Base-by-base conservation (phyloP, 2,113 vertebrate genomes). In the Origma solitaria region DNA sequence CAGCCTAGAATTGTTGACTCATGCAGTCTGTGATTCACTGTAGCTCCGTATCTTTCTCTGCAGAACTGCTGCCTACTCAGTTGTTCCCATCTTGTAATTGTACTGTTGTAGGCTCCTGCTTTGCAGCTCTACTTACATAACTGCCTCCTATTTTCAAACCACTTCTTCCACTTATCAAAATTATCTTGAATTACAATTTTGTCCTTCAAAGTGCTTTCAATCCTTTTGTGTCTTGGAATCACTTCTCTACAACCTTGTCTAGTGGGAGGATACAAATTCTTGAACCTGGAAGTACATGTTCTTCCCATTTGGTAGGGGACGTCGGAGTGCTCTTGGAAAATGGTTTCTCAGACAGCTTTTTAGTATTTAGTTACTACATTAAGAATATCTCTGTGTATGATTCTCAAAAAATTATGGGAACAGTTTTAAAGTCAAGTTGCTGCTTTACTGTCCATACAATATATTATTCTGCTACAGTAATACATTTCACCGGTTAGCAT, bases 71-170 rank as follows among this genome's bases (percentile, higher is more conserved):
- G 96, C 96, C 96, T 92, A 97, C 96, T 96, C 95, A 95, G 60
- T 96, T 93, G 88, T 96, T 97, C 96, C 91, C 94, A 68, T 94
- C 96, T 95, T 97, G 64, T 88, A 96, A 83, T 96, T 92, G 79
- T 81, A 47, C 47, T 72, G 88, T 93, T 95, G 86, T 83, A 78
- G 88, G 86, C 94, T 96, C 86, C 76, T 93, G 95, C 92, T 96
- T 86, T 93, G 82, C 94, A 94, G 95, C 90, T 93, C 37, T 58
- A 47, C 96, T 97, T 97, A 95, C 12, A 86, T 97, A 97, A 97
- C 94, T 77, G 60, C 56, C 92, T 88, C 79, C 72, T 86, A 90
- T 92, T 94, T 96, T 90, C 91, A 96, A 88, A 62, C 79, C 58
- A 31, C 76, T 88, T 92, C 49, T 93, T 88, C 68, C 75, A 73